These are phyloP conservation scores for Ormyrus pomaceus DNA, from an alignment of 2,888 invertebrate genomes.

Conservation along the genomic window DNA sequence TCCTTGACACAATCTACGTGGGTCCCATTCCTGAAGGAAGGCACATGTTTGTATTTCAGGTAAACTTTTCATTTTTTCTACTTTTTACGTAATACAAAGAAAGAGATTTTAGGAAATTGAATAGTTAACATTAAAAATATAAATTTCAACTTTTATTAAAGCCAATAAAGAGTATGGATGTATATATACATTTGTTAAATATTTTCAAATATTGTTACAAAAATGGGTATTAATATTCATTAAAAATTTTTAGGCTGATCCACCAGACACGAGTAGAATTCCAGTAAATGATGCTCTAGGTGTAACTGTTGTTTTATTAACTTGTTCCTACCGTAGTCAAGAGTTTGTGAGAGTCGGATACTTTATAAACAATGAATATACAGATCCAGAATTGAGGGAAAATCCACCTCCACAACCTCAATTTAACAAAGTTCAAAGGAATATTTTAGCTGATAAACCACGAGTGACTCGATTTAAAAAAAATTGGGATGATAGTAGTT, in stretches of 20 bases:
- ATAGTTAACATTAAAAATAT: too few relatives aligned
- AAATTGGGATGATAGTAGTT: slow-evolving; percentile 89
- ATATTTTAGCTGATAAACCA: slow-evolving; percentile 81
- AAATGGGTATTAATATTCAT: slow-evolving; percentile 59
- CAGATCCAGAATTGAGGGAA: slow-evolving; percentile 93
- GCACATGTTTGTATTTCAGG: slow-evolving; percentile 96
- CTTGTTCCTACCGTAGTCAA: slow-evolving; percentile 92
- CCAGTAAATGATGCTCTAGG: slow-evolving; percentile 98
- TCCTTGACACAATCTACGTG: slow-evolving; percentile 97
- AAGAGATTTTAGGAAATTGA: too few relatives aligned
- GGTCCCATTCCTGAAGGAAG: slow-evolving; percentile 98
- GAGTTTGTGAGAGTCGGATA: slow-evolving; percentile 99
- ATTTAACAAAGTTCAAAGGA: slow-evolving; percentile 90
- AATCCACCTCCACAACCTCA: slow-evolving; percentile 95
- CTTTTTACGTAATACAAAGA: too few relatives aligned
- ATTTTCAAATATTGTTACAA: neutral
- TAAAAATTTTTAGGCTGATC: slow-evolving; percentile 85
- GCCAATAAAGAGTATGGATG: too few relatives aligned
- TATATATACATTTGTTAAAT: too few relatives aligned
- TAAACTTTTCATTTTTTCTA: slow-evolving; percentile 66
- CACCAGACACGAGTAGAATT: slow-evolving; percentile 95
- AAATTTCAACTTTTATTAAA: too few relatives aligned
- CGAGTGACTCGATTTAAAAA: slow-evolving; percentile 98
- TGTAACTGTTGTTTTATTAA: slow-evolving; percentile 96
- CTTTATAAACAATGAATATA: slow-evolving; percentile 98